A percentile compares a stretch with the other conserved stretches of the same genome.
Conservation (phyloP, 2,113 vertebrate species). For the Mionectes macconnelli region DNA sequence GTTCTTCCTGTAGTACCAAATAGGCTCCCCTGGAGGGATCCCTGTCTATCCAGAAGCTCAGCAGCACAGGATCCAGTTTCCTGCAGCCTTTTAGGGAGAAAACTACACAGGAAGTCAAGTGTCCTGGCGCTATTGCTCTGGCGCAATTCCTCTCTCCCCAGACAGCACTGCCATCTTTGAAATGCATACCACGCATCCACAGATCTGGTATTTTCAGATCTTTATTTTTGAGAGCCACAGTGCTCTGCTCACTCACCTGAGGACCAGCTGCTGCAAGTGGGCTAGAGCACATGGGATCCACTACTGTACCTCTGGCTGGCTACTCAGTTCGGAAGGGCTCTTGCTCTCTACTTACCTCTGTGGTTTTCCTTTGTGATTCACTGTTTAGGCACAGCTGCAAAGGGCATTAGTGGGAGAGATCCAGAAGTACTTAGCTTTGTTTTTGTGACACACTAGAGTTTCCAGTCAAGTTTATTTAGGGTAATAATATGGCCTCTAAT, state of each 20-base stretch:
- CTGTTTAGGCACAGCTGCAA: neutral
- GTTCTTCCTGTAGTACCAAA: neutral
- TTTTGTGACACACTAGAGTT: neutral
- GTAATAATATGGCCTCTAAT: neutral
- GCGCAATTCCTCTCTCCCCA: neutral
- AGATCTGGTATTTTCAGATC: neutral
- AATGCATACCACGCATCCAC: neutral
- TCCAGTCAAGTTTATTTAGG: conserved; percentile 23
- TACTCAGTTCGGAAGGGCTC: neutral
- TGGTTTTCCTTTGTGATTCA: neutral
- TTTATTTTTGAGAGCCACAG: neutral
- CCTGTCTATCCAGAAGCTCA: neutral
- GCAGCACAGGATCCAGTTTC: neutral
- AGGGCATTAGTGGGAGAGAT: conserved; percentile 25
- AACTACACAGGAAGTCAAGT: neutral
- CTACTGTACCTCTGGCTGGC: fast-evolving
- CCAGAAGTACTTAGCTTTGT: neutral
- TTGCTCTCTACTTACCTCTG: neutral
- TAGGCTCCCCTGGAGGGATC: neutral
- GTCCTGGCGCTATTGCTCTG: neutral
- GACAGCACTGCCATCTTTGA: neutral
- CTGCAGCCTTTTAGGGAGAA: neutral
- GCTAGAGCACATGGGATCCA: fast-evolving
- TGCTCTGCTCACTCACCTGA: fast-evolving
- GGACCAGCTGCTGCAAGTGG: fast-evolving